Conservation (phyloP, 2,113 vertebrate species). For the Rattus rattus region DNA sequence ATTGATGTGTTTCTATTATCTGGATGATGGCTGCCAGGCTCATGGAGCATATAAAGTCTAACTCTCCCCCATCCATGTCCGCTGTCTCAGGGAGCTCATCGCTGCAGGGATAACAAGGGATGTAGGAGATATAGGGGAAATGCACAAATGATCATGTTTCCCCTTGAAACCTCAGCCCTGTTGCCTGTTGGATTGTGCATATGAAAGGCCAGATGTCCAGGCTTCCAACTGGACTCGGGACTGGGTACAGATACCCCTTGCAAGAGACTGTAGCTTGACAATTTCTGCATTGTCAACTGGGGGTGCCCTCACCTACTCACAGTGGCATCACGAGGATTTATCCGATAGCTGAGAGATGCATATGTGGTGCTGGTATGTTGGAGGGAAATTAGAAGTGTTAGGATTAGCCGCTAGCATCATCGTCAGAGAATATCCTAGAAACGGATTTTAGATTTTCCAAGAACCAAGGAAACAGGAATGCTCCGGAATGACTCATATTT, state of each 20-base stretch:
- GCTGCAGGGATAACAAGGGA: background rate
- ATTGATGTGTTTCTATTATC: background rate
- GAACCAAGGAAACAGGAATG: background rate
- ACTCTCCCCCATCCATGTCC: background rate
- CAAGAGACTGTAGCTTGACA: background rate
- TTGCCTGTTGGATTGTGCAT: background rate
- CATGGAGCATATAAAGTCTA: background rate
- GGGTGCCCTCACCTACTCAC: background rate
- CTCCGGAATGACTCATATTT: slow-evolving; percentile 23
- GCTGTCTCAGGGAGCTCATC: background rate
- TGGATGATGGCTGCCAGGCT: background rate
- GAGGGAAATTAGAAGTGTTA: background rate
- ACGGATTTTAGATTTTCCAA: background rate
- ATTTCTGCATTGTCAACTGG: background rate
- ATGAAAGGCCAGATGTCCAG: background rate
- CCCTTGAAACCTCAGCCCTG: background rate
- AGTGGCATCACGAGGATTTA: background rate
- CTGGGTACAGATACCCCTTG: background rate
- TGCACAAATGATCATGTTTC: background rate
- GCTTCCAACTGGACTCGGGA: background rate
- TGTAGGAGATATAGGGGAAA: background rate
- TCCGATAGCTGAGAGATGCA: background rate
- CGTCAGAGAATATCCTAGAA: slow-evolving; percentile 21
- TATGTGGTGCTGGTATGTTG: background rate
- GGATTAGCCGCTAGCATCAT: background rate